Conservation (phyloP, 1,140 invertebrate genomes). For the Oedothorax gibbosus region DNA sequence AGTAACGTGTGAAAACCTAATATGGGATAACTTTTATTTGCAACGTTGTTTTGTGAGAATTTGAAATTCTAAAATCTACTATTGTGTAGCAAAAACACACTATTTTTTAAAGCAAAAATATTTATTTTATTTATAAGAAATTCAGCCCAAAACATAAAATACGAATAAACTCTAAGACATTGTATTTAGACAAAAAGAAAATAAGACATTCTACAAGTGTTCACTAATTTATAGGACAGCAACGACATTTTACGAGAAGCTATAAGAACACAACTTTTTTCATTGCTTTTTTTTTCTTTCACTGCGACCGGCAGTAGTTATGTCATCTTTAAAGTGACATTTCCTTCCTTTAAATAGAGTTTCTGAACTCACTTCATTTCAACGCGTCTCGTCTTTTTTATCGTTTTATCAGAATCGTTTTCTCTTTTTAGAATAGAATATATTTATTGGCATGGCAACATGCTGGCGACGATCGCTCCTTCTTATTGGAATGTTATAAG, state of each 20-base stretch:
- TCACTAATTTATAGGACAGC: conserved; percentile 43
- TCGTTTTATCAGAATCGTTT: conserved; percentile 1
- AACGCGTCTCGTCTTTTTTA: not conserved
- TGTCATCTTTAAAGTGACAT: conserved; percentile 34
- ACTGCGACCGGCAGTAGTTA: not conserved
- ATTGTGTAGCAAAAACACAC: too few relatives aligned
- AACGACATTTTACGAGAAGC: conserved; percentile 1
- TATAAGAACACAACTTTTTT: not conserved
- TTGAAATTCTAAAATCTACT: too few relatives aligned
- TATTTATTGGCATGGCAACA: conserved; percentile 25
- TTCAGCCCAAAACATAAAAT: not conserved
- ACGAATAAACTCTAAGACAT: not conserved
- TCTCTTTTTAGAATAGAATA: not conserved
- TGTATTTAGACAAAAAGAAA: not conserved
- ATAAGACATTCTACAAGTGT: conserved; percentile 21
- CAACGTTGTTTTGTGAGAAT: too few relatives aligned
- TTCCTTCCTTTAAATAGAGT: conserved; percentile 12
- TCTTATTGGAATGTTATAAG: conserved; percentile 4
- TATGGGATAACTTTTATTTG: too few relatives aligned
- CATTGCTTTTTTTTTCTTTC: not conserved
- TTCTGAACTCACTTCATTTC: conserved; percentile 22
- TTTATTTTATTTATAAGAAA: not conserved
- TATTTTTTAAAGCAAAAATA: not conserved
- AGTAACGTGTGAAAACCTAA: too few relatives aligned
- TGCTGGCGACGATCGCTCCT: not conserved